Evolutionary conservation across 2,888 invertebrate species (phyloP).

Genomic region (Linnaemya tessellans): DNA sequence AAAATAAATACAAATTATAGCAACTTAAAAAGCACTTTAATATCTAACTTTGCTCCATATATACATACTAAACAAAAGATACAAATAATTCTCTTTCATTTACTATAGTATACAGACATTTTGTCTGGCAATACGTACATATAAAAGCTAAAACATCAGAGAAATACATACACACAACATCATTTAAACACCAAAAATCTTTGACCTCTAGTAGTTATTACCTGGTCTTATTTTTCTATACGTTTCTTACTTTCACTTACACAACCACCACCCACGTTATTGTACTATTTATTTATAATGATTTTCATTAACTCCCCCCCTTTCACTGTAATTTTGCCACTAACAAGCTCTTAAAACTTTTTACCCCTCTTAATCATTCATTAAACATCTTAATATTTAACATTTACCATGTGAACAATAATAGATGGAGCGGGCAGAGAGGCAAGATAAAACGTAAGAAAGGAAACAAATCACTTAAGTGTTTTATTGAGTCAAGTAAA

Average conservation of each 20-base stretch:
- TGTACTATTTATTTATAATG: not conserved
- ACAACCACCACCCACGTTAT: not conserved
- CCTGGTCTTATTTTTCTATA: conserved; percentile 38
- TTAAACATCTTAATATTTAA: conserved; percentile 71
- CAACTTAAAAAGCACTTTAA: conserved; percentile 47
- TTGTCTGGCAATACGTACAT: conserved; percentile 21
- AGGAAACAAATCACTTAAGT: conserved; percentile 74
- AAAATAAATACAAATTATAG: conserved; percentile 52
- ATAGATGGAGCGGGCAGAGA: not conserved
- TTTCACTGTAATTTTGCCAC: not conserved
- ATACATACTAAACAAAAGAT: not conserved
- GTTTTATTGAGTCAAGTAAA: conserved; percentile 72
- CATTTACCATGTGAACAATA: conserved; percentile 21
- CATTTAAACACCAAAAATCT: conserved; percentile 24
- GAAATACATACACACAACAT: not conserved
- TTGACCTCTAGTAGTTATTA: conserved; percentile 69
- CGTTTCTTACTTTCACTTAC: conserved; percentile 1
- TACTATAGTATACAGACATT: conserved; percentile 53
- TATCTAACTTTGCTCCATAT: not conserved
- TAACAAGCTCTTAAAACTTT: conserved; percentile 45
- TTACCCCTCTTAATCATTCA: conserved; percentile 69
- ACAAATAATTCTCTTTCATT: conserved; percentile 16
- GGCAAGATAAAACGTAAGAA: conserved; percentile 27
- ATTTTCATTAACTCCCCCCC: conserved; percentile 13
- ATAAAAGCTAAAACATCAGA: not conserved